Evolutionary conservation across 2,888 invertebrate species (phyloP).

Genomic region (Ectropis crepuscularia): DNA sequence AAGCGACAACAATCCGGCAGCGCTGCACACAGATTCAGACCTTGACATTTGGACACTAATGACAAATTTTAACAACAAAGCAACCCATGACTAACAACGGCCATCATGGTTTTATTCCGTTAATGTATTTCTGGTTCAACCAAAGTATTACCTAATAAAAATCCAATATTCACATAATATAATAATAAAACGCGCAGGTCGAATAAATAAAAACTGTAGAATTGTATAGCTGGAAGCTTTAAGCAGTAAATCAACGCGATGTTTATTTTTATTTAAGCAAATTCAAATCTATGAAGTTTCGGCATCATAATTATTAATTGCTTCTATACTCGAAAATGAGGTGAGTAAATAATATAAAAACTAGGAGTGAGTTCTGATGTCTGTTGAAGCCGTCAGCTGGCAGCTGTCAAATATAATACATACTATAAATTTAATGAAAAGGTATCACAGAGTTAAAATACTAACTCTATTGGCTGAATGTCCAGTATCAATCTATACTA

Average conservation of each 20-base stretch:
- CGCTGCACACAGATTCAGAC: conserved; percentile 12
- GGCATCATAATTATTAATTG: background rate
- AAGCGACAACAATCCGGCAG: conserved; percentile 1
- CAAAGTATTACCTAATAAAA: background rate
- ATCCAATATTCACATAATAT: background rate
- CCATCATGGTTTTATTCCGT: background rate
- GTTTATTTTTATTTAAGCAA: conserved; percentile 10
- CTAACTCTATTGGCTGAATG: too few species aligned
- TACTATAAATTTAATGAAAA: too few species aligned
- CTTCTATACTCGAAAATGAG: background rate
- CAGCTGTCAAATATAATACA: too few species aligned
- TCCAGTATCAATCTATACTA: too few species aligned
- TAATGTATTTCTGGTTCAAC: background rate
- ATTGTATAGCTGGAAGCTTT: background rate
- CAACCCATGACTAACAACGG: conserved; percentile 5
- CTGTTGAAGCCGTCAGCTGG: too few species aligned
- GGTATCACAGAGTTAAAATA: too few species aligned
- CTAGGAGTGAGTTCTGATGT: too few species aligned
- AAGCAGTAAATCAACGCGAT: background rate
- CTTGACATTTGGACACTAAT: conserved; percentile 24
- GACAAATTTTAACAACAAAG: conserved; percentile 4
- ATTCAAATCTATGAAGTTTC: background rate
- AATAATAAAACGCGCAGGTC: background rate
- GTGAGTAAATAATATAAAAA: too few species aligned
- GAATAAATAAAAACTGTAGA: background rate